These are phyloP conservation scores for Todus mexicanus DNA, from an alignment of 2,797 vertebrate species.

Conservation along the genomic window DNA sequence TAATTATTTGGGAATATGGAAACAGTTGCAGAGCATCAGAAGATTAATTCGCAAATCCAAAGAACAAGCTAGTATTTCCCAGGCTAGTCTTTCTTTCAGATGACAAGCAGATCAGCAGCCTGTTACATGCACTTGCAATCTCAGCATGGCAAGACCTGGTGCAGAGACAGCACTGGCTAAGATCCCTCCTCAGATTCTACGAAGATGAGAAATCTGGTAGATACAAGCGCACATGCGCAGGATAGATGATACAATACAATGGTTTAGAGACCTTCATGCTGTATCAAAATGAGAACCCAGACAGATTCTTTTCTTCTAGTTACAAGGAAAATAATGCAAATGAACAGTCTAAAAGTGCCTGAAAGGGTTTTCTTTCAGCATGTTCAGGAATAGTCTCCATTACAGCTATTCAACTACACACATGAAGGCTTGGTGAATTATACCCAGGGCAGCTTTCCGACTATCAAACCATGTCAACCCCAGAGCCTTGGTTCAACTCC, in stretches of 20 bases:
- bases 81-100: neutral
- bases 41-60: neutral
- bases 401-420: neutral
- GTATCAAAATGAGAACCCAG: neutral
- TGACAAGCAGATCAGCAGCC: neutral
- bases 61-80: neutral
- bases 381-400: neutral
- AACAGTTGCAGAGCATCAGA: neutral
- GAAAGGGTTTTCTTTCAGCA: neutral
- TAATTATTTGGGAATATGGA: neutral
- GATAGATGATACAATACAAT: neutral
- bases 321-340: neutral
- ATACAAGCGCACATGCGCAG: neutral
- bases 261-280: neutral
- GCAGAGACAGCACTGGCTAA: neutral
- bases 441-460: neutral
- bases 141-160: neutral
- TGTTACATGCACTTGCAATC: accelerated
- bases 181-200: neutral
- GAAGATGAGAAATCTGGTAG: neutral
- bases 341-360: neutral
- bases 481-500: neutral
- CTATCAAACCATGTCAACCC: neutral
- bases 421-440: neutral
- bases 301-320: neutral